phyloP scores from a whole-genome alignment of 2,888 invertebrate genomes.

The Digitonthophagus gazella region DNA sequence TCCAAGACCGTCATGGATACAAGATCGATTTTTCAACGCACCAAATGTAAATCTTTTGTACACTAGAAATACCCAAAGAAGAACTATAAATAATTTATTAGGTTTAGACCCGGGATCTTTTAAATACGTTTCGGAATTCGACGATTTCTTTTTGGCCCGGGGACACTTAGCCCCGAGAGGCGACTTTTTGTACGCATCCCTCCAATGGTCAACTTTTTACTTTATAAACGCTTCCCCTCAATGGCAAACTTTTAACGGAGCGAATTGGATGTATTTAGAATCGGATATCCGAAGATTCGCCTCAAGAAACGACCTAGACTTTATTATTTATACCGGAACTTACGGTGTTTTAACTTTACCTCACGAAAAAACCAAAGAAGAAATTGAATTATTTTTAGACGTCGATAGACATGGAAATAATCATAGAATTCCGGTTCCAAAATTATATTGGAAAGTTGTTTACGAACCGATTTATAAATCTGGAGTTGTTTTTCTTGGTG shows the following conservation, averaged over 20 bases:
- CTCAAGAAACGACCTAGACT: constrained; percentile 40
- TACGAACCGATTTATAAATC: constrained; percentile 53
- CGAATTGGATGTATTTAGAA: constrained; percentile 60
- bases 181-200: constrained; percentile 61
- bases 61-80: constrained; percentile 38
- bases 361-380: constrained; percentile 43
- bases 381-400: constrained; percentile 41
- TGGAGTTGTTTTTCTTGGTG: constrained; percentile 60
- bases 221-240: constrained; percentile 67
- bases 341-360: constrained; percentile 60
- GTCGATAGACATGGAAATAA: constrained; percentile 36
- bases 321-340: constrained; percentile 60
- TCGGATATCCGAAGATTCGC: constrained; percentile 51
- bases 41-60: constrained; percentile 39
- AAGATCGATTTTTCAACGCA: constrained; percentile 52
- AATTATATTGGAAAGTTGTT: constrained; percentile 58
- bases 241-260: constrained; percentile 63
- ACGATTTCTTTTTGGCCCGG: constrained; percentile 53
- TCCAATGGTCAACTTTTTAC: constrained; percentile 61
- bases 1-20: constrained; percentile 53
- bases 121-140: constrained; percentile 52
- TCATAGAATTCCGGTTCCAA: constrained; percentile 54
- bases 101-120: constrained; percentile 37
- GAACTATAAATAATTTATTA: constrained; percentile 42
- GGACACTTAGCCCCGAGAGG: constrained; percentile 63